Evolutionary conservation across 2,888 invertebrate species (phyloP).

Genomic region (Drosophila histrio): DNA sequence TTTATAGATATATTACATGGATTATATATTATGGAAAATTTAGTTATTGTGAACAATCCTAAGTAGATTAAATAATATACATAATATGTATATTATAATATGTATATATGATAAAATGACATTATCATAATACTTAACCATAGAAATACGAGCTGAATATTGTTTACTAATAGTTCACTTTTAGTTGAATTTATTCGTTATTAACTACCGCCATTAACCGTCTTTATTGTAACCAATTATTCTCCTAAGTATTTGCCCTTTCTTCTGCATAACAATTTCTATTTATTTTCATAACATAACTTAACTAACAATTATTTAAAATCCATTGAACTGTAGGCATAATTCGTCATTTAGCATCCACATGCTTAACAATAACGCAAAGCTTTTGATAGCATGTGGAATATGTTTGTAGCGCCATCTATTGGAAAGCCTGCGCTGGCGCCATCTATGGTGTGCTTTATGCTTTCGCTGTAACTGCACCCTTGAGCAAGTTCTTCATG

Average conservation of each 20-base stretch:
- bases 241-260: too few relatives aligned
- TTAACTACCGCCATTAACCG: too few relatives aligned
- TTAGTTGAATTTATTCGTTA: too few relatives aligned
- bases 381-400: slow-evolving; percentile 63
- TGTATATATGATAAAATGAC: too few relatives aligned
- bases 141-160: too few relatives aligned
- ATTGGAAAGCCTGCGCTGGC: slow-evolving; percentile 10
- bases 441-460: slow-evolving; percentile 59
- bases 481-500: neutral
- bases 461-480: neutral
- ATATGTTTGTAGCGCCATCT: slow-evolving; percentile 55
- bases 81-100: too few relatives aligned
- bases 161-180: too few relatives aligned
- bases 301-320: neutral
- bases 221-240: too few relatives aligned
- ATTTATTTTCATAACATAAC: neutral
- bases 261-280: neutral
- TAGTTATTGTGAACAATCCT: too few relatives aligned
- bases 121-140: too few relatives aligned
- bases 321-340: neutral
- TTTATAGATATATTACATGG: neutral
- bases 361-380: neutral
- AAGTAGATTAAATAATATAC: too few relatives aligned
- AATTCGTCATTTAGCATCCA: slow-evolving; percentile 26
- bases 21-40: too few relatives aligned